phyloP scores from a whole-genome alignment of 2,888 invertebrate species.

The Latheticus oryzae region DNA sequence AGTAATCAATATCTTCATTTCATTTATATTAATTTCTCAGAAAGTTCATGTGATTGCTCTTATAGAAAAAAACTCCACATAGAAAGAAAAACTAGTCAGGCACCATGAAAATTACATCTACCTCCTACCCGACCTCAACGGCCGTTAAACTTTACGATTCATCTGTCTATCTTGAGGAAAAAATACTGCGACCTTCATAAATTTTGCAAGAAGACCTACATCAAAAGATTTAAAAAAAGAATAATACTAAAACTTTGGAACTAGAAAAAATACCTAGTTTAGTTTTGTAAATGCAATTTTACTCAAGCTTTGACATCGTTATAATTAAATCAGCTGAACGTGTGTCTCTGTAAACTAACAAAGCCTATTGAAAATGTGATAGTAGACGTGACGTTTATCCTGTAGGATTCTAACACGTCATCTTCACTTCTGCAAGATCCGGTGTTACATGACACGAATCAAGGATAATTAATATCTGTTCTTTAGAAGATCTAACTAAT shows the following conservation, averaged over 20 bases:
- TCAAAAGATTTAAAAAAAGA: conserved; percentile 15
- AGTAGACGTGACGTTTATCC: conserved; percentile 33
- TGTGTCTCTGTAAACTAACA: conserved; percentile 6
- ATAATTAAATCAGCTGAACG: conserved; percentile 19
- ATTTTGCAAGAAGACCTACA: neutral
- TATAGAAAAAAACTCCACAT: too few relatives aligned
- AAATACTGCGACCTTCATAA: conserved; percentile 8
- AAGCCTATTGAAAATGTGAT: conserved; percentile 29
- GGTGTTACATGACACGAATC: conserved; percentile 19
- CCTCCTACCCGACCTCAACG: too few relatives aligned
- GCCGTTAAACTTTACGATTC: conserved; percentile 8
- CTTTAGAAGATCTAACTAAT: conserved; percentile 20
- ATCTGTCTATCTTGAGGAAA: conserved; percentile 5
- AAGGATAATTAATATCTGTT: conserved; percentile 35
- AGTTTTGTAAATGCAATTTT: neutral
- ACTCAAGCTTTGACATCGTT: conserved; percentile 9
- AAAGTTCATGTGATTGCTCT: too few relatives aligned
- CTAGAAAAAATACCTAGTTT: too few relatives aligned
- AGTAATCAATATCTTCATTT: too few relatives aligned
- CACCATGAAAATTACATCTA: too few relatives aligned
- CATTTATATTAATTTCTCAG: too few relatives aligned
- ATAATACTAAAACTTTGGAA: neutral
- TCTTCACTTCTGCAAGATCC: conserved; percentile 20
- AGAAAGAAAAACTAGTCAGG: too few relatives aligned
- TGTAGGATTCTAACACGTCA: conserved; percentile 21